These are phyloP conservation scores for Ctenosaura bakeri DNA, from an alignment of 2,797 vertebrate species.

Conservation along the genomic window DNA sequence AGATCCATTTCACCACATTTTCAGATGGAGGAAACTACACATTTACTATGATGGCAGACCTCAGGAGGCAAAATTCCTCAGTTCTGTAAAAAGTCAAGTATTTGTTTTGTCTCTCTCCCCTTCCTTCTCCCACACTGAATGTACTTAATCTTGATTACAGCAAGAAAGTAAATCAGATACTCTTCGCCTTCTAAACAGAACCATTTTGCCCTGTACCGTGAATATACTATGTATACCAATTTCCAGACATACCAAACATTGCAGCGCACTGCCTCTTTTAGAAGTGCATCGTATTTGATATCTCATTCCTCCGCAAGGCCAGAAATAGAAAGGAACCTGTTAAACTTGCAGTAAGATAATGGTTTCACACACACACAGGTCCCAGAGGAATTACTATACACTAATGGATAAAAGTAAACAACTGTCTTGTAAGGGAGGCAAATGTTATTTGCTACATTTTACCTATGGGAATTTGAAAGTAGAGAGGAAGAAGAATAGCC, in stretches of 20 bases:
- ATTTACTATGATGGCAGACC: neutral
- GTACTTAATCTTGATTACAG: neutral
- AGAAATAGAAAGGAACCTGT: conserved; percentile 23
- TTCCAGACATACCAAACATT: neutral
- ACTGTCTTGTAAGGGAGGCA: neutral
- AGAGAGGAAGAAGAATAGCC: neutral
- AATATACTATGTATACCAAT: too few relatives aligned
- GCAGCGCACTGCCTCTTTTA: neutral
- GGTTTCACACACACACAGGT: neutral
- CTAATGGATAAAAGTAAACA: neutral
- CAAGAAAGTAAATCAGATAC: neutral
- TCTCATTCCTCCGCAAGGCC: neutral
- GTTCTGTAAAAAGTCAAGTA: neutral
- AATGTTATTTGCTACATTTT: conserved; percentile 13
- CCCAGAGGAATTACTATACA: neutral
- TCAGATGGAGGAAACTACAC: neutral
- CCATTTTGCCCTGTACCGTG: neutral
- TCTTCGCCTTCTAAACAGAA: neutral
- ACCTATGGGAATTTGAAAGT: neutral
- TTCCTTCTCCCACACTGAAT: neutral
- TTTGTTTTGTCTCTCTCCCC: neutral
- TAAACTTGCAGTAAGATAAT: conserved; percentile 26
- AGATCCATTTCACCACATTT: neutral
- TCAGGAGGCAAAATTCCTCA: neutral
- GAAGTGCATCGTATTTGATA: neutral